These are phyloP conservation scores for Diadumene lineata DNA, from an alignment of 92 coral and sea anemone species.

Conservation along the genomic window DNA sequence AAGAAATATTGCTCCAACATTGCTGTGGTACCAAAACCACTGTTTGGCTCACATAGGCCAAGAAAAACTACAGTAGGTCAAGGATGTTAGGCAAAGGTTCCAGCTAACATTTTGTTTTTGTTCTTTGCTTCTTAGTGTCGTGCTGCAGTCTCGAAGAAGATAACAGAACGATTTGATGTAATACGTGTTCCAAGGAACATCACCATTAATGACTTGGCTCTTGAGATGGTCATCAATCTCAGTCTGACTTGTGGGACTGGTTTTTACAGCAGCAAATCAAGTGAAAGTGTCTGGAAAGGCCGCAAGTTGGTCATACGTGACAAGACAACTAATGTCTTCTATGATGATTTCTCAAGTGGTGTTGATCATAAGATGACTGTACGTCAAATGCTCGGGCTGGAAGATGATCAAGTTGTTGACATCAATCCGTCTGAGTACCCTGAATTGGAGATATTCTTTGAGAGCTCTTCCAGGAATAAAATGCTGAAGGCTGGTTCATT, in stretches of 20 bases:
- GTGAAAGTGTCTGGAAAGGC: constrained; percentile 84
- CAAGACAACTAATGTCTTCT: constrained; percentile 77
- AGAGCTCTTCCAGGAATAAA: constrained; percentile 93
- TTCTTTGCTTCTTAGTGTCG: constrained; percentile 63
- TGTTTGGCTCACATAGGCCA: too few species aligned
- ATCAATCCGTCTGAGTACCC: constrained; percentile 67
- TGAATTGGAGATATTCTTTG: constrained; percentile 81
- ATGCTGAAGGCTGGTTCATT: constrained; percentile 88
- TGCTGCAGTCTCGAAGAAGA: constrained; percentile 81
- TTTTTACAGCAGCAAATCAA: constrained; percentile 80
- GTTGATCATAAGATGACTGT: constrained; percentile 70
- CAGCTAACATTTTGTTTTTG: neutral
- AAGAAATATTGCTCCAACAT: too few species aligned
- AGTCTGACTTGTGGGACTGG: constrained; percentile 97
- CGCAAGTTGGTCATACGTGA: constrained; percentile 81
- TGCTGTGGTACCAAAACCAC: too few species aligned
- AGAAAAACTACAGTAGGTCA: too few species aligned
- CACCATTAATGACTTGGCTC: constrained; percentile 91
- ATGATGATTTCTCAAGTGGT: constrained; percentile 80
- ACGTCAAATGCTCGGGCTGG: constrained; percentile 85
- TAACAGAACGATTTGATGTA: constrained; percentile 88
- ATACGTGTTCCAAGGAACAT: constrained; percentile 91
- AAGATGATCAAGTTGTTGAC: constrained; percentile 77
- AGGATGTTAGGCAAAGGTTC: too few species aligned
- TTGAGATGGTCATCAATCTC: constrained; percentile 85